These are phyloP conservation scores for Phymorhynchus buccinoides DNA, from an alignment of 1,140 invertebrate genomes.

Conservation along the genomic window DNA sequence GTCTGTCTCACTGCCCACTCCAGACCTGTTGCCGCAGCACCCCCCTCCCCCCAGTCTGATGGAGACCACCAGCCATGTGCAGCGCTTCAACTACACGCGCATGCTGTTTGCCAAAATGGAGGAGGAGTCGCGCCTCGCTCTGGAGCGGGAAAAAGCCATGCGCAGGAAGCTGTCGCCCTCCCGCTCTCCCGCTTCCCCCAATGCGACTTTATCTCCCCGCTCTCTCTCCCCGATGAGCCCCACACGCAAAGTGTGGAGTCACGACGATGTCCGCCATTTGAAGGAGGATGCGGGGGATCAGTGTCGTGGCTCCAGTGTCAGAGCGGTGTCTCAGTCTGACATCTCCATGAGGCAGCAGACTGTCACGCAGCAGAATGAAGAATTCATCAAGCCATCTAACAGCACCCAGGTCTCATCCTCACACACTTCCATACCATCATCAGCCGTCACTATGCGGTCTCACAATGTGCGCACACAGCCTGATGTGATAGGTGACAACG, in stretches of 20 bases:
- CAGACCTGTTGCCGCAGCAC: slow-evolving; percentile 31
- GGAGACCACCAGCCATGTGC: slow-evolving; percentile 64
- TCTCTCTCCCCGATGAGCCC: neutral
- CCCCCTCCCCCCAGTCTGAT: slow-evolving; percentile 39
- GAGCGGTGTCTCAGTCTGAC: neutral
- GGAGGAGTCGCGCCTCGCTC: slow-evolving; percentile 62
- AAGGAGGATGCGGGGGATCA: neutral
- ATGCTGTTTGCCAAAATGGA: slow-evolving; percentile 94
- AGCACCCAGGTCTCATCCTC: neutral
- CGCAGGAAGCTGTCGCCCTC: slow-evolving; percentile 74
- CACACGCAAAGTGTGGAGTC: slow-evolving; percentile 31
- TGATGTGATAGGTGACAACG: slow-evolving; percentile 25
- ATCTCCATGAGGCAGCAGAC: neutral
- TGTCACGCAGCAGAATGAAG: neutral
- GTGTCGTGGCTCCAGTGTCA: neutral
- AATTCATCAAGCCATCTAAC: neutral
- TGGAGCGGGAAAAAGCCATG: slow-evolving; percentile 63
- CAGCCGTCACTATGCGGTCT: slow-evolving; percentile 18
- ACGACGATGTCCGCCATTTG: slow-evolving; percentile 27
- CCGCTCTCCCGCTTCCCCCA: slow-evolving; percentile 41
- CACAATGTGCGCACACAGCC: slow-evolving; percentile 14
- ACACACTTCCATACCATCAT: slow-evolving; percentile 9
- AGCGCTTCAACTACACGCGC: slow-evolving; percentile 90
- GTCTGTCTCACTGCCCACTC: slow-evolving; percentile 4
- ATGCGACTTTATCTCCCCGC: slow-evolving; percentile 53